Base-by-base conservation (phyloP, 1,140 invertebrate species). In the Trichogramma pretiosum region DNA sequence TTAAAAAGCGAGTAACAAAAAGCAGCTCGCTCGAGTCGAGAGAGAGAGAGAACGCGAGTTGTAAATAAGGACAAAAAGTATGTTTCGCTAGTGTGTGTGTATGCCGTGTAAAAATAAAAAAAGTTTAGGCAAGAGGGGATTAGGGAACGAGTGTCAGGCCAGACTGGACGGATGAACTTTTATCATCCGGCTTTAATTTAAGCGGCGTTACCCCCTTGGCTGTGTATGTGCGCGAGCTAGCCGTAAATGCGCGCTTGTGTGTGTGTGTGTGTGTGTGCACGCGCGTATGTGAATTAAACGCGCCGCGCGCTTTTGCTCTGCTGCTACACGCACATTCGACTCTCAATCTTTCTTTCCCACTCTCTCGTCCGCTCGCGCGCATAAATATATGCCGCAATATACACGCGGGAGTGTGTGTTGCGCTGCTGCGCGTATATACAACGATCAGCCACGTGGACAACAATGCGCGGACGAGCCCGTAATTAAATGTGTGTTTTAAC, bases 101-200 rank as follows among this genome's bases (percentile, higher is more conserved):
- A n/a, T 11, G 24, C 5, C 24, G 24, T 28, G 24, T 11, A 28
- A 28, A 28, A 16, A 38, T 13, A 26, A 41, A 14, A 39, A 34
- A 14, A 18, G 10, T 9, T 23, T 21, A 43, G 22, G 30, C 33
- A 35, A 24, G 24, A 23, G 14, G 7, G 14, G 5, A 18, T 46
- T 26, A 39, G 50, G 48, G 53, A 53, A 56, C 48, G 50, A 22
- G 35, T 28, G 34, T 11, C n/a, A 35, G 51, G 51, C 45, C 45
- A 41, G 47, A 38, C 44, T 50, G 59, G 49, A 50, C 54, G 41
- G 33, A 52, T 41, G 59, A 59, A 60, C 64, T 68, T 70, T 70
- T 70, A 70, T 68, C 67, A 70, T 68, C 65, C 62, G 64, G 65
- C 58, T 70, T 68, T 68, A 68, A 68, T 70, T 70, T 68, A 70